Evolutionary conservation across 2,113 vertebrate genomes (phyloP).

Genomic region (Cacatua alba): DNA sequence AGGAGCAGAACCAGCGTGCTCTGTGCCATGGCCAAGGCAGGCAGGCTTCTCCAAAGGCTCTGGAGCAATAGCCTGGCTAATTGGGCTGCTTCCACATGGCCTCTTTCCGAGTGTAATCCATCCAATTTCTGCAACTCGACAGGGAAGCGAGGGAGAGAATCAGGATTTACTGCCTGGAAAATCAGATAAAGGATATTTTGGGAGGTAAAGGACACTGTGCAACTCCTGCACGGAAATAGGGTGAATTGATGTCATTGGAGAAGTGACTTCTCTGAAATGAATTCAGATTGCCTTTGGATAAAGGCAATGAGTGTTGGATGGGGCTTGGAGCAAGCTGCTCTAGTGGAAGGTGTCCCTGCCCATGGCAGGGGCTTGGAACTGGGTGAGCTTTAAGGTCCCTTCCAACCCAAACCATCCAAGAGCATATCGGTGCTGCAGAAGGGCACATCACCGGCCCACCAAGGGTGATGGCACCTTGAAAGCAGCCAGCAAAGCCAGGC

Average conservation of each 20-base stretch:
- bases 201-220: neutral
- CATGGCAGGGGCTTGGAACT: neutral
- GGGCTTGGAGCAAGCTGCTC: neutral
- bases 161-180: constrained; percentile 29
- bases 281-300: neutral
- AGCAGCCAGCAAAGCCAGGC: neutral
- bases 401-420: neutral
- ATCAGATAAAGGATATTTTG: neutral
- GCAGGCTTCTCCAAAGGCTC: constrained; percentile 16
- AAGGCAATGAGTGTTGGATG: neutral
- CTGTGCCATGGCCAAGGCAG: neutral
- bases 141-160: constrained; percentile 29
- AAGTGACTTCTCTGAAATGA: neutral
- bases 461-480: fast-evolving
- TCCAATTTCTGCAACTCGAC: constrained; percentile 33
- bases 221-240: neutral
- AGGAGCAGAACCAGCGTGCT: neutral
- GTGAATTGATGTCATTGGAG: neutral
- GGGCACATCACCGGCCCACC: neutral
- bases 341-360: neutral
- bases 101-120: constrained; percentile 54
- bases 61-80: neutral
- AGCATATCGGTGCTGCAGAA: neutral
- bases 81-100: constrained; percentile 40
- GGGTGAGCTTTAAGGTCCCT: neutral